Evolutionary conservation across 2,113 vertebrate species (phyloP), one percentile per base, ranked within the genome.

Genomic region (Cyprinodon variegatus): DNA sequence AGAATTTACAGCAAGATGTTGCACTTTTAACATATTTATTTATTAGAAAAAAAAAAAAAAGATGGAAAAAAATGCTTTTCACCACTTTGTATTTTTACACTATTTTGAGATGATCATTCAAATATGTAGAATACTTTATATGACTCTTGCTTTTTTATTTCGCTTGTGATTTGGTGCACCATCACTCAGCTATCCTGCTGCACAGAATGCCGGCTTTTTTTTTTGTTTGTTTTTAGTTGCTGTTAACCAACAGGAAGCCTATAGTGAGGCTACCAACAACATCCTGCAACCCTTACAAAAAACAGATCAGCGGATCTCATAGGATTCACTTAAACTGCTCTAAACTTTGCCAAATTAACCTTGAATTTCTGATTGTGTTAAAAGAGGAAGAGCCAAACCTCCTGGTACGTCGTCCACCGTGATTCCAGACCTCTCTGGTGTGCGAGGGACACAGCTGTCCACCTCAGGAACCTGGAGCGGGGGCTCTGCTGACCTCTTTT

Each of bases 401-500:
- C 92, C 86, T 0, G 95, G 96, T 57, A 97, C 95, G 0, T 98
- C 97, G 0, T 87, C 86, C n/a, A 93, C 92, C 13, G 98, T 99
- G 89, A 99, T 94, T 37, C 95, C 95, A 0, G 68, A 22, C 70
- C 88, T 80, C 9, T 96, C 96, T 0, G 61, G 69, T 0, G 94
- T 94, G 70, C 80, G 94, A 0, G 94, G 94, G 29, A 92, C 57
- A 1, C 96, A 96, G 93, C 98, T 99, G 92, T 96, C 97, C 2
- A 99, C 96, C 5, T 93, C 94, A 0, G 93, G 90, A 29, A 96
- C 97, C 69, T 99, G 98, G 9, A 99, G 40, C 0, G 97, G 97
- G 37, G 94, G 94, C 46, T 95, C 88, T 37, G 86, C 83, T 65
- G 86, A 89, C 86, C 87, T 96, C 69, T 86, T 83, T 70, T 45